Conservation (phyloP, 2,888 invertebrate genomes). For the Leucophora obtusa region DNA sequence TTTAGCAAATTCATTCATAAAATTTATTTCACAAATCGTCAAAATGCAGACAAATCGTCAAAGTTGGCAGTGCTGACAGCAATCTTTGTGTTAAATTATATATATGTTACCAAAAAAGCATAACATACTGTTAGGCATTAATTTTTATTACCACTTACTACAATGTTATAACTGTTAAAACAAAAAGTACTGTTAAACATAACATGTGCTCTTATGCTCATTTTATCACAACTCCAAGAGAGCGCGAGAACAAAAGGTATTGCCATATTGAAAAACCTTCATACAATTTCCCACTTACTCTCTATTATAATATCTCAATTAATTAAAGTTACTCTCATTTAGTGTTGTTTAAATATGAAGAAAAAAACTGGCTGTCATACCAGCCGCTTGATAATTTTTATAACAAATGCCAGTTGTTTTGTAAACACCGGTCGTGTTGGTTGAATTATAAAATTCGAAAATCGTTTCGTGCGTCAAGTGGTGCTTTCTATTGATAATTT, state of each 20-base stretch:
- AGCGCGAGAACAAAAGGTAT: slow-evolving; percentile 14
- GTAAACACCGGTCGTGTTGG: slow-evolving; percentile 66
- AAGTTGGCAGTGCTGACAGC: too few relatives aligned
- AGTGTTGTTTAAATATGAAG: slow-evolving; percentile 28
- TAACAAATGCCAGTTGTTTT: slow-evolving; percentile 64
- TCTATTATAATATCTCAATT: background rate
- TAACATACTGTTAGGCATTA: slow-evolving; percentile 33
- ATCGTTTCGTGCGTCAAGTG: slow-evolving; percentile 32
- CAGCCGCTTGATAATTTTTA: slow-evolving; percentile 36
- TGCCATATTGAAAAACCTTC: slow-evolving; percentile 12
- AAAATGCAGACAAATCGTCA: too few relatives aligned
- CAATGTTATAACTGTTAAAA: background rate
- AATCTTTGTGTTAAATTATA: background rate
- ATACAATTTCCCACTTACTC: background rate
- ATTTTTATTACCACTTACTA: background rate
- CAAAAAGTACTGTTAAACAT: slow-evolving; percentile 11
- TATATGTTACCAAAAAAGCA: background rate
- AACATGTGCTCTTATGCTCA: slow-evolving; percentile 10
- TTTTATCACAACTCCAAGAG: slow-evolving; percentile 25
- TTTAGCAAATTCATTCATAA: too few relatives aligned
- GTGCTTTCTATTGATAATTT: slow-evolving; percentile 26
- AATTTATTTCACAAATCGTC: too few relatives aligned
- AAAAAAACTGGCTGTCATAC: slow-evolving; percentile 8
- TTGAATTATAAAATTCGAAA: slow-evolving; percentile 43
- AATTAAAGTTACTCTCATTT: slow-evolving; percentile 19